Percentiles rank a stretch among this genome's conserved stretches.
phyloP scores from a whole-genome alignment of 92 coral and sea anemone genomes.

The Actinernus sp. region DNA sequence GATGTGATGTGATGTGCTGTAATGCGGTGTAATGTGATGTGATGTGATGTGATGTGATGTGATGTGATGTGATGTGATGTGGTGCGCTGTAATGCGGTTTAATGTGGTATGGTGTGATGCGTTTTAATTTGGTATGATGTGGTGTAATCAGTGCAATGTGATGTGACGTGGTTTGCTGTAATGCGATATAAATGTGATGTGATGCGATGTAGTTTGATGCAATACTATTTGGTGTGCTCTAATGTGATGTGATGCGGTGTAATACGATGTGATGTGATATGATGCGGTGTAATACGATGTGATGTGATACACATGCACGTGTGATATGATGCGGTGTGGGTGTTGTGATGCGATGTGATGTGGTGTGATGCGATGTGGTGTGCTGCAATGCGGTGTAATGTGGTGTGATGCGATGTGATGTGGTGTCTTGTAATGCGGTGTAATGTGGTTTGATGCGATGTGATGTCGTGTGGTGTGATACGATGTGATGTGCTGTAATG shows the following conservation, averaged over 20 bases:
- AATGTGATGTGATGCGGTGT: no score
- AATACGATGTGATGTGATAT: no score
- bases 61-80: constrained; percentile 12
- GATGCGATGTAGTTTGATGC: neutral
- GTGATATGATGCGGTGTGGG: neutral
- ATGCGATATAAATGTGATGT: constrained; percentile 2
- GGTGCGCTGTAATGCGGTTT: constrained; percentile 6
- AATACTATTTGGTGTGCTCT: no score
- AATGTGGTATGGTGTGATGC: constrained; percentile 8
- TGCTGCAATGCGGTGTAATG: no score
- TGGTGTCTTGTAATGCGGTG: constrained; percentile 1
- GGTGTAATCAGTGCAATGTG: neutral
- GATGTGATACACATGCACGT: no score
- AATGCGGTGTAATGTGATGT: constrained; percentile 11
- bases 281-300: no score
- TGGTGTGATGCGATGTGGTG: no score
- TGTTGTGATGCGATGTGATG: no score
- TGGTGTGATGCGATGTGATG: constrained; percentile 11
- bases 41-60: constrained; percentile 13
- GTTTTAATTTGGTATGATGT: neutral
- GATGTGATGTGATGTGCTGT: constrained; percentile 6
- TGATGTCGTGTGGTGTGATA: constrained; percentile 10
- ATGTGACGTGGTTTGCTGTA: neutral
- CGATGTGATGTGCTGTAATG: constrained; percentile 3
- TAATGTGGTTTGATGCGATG: neutral